phyloP scores from a whole-genome alignment of 2,113 vertebrate genomes.

The Probosciger aterrimus region DNA sequence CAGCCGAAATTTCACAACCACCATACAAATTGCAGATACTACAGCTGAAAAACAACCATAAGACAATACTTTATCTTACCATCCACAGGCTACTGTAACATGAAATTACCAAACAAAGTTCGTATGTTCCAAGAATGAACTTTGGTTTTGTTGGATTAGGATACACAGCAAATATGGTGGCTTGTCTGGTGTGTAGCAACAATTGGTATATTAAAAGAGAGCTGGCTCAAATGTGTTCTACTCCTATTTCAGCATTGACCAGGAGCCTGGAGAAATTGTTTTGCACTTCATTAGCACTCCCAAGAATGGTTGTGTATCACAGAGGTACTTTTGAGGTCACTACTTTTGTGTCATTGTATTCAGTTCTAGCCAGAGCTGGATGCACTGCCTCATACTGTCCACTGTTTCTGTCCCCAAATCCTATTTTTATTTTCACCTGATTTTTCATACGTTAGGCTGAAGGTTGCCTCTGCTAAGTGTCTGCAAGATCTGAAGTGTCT shows the following conservation, averaged over 20 bases:
- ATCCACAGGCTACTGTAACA: neutral
- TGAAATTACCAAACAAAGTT: neutral
- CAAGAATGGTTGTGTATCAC: neutral
- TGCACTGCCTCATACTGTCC: neutral
- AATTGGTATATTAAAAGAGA: neutral
- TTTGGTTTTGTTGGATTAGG: neutral
- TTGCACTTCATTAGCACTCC: neutral
- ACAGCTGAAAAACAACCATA: neutral
- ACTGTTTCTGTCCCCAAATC: neutral
- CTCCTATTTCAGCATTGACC: neutral
- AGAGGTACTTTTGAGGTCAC: neutral
- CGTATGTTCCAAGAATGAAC: neutral
- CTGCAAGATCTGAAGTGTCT: neutral
- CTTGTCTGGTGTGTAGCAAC: neutral
- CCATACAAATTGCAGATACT: neutral
- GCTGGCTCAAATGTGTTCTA: neutral
- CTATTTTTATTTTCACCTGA: neutral
- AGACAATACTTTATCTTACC: neutral
- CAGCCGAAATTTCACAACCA: neutral
- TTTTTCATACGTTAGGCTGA: neutral
- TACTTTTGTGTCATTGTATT: neutral
- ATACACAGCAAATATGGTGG: neutral
- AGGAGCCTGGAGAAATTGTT: neutral
- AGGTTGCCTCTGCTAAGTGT: neutral
- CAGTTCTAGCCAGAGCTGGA: conserved; percentile 8